Base-by-base conservation (phyloP, 2,888 invertebrate species). In the Invenusta paracnida region DNA sequence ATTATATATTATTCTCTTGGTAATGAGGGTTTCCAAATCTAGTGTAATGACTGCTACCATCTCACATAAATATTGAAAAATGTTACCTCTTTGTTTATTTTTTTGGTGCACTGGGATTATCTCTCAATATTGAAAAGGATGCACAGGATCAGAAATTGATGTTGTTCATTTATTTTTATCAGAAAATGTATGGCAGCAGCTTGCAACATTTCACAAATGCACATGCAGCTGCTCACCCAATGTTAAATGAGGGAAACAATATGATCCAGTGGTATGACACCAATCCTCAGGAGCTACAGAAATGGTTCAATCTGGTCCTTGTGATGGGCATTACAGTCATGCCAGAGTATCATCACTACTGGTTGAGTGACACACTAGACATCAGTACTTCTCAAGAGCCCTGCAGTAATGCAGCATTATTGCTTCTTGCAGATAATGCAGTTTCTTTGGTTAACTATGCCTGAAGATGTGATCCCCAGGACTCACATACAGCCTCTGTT, bases 261-360 rank as follows among this genome's bases (percentile, higher is more conserved):
- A 73, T 73, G 73, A 23, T 73, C 73, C 2, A 23, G 2, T 73
- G 73, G 73, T 2, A 13, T 13, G 73, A 73, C 25, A 73, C 73
- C 17, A 73, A 73, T 25, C 17, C 73, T 23, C 73, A 73, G 23
- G 73, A 73, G 23, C 11, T 73, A 2, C 27, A 25, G 25, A 2
- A 73, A 73, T 73, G 73, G 73, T 73, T 73, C 23, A 23, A 5
- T 23, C 25, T 73, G 27, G 11, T 23, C 25, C 17, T 73, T 13
- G 73, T 73, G 25, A 73, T 73, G 73, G 73, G 73, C 73, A 73
- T 73, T 23, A 73, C 73, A 23, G 73, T 73, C 23, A 73, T 13
- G 27, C 73, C 73, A 5, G 73, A 73, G 27, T 73, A 73, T 23
- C 73, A 73, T 23, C 5, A 48, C 48, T 48, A 48, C 17, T 48